Base-by-base conservation (phyloP, 2,113 vertebrate species). In the Pogonocichla stellata region DNA sequence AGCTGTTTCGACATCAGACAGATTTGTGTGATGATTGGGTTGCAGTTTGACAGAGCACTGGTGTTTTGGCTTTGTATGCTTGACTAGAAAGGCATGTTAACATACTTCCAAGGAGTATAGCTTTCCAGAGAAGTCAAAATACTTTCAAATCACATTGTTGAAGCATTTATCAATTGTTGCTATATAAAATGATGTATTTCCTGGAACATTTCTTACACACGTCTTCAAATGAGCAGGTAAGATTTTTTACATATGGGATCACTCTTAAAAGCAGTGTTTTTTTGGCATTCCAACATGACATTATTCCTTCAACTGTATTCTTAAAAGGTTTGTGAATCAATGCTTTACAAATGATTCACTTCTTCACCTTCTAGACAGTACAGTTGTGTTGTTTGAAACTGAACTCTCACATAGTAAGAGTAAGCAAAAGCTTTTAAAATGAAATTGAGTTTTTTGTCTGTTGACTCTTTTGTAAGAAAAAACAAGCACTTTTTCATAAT, bases 121-220 rank as follows among this genome's bases (percentile, higher is more conserved):
- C 87, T 96, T 94, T 92, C 87, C 71, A 83, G 81, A 96, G 64
- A 93, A 95, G 64, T 58, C 69, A 90, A 38, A 85, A 74, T 66
- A 80, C 62, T 83, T 95, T 77, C 47, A 77, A 23, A 22, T 77
- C 26, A 13, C 54, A 13, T 38, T 88, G 50, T 60, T 79, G 38
- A 54, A 90, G 19, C 2, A 0, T 91, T 90, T 92, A 64, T 93
- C 80, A 80, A 20, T 86, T 57, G 56, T 62, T 84, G 62, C 54
- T 75, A 5, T 58, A 50, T 87, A 70, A 88, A 72, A 54, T 48
- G 20, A 25, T 20, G 1, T 16, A 18, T 80, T 85, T 88, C 53
- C 47, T 17, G 58, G 60, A 66, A 58, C 5, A 16, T 8, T 88
- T 72, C 62, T 88, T 58, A 22, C 14, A 24, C 19, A n/a, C 24